These are phyloP conservation scores for Gambusia yucatana DNA, from an alignment of 2,797 vertebrate genomes.

Conservation along the genomic window DNA sequence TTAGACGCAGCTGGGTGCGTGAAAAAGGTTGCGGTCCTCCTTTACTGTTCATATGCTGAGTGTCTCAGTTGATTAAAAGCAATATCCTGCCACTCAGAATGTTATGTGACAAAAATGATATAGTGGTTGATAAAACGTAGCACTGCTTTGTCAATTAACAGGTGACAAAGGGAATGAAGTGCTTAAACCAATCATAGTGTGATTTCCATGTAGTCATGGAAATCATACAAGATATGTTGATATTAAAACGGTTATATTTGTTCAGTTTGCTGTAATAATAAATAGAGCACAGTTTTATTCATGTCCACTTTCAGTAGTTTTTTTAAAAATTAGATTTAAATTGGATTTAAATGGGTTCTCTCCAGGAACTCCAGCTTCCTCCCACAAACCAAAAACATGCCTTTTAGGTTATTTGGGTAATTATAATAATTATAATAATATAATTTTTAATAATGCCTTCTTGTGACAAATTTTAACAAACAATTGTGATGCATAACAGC, in stretches of 20 bases:
- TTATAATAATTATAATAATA: neutral
- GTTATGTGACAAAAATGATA: slow-evolving; percentile 43
- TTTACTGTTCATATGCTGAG: slow-evolving; percentile 5
- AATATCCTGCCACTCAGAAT: slow-evolving; percentile 34
- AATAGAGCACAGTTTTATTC: neutral
- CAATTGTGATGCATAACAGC: neutral
- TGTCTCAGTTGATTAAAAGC: slow-evolving; percentile 37
- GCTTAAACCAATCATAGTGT: too few species aligned
- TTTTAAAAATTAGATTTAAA: neutral
- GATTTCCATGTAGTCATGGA: slow-evolving; percentile 47
- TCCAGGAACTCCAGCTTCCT: neutral
- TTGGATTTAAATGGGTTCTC: neutral
- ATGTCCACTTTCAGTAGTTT: neutral
- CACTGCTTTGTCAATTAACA: slow-evolving; percentile 51
- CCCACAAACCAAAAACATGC: neutral
- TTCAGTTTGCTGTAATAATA: slow-evolving; percentile 33
- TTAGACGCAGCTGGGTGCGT: slow-evolving; percentile 20
- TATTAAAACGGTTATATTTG: slow-evolving; percentile 32
- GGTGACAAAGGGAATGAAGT: slow-evolving; percentile 47
- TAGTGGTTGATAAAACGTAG: slow-evolving; percentile 30
- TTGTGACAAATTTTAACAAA: neutral
- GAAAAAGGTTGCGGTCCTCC: slow-evolving; percentile 11
- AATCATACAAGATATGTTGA: slow-evolving; percentile 58
- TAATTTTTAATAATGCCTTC: neutral
- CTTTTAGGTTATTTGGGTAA: neutral